phyloP scores from a whole-genome alignment of 2,888 invertebrate genomes.

The Eupeodes latifasciatus region DNA sequence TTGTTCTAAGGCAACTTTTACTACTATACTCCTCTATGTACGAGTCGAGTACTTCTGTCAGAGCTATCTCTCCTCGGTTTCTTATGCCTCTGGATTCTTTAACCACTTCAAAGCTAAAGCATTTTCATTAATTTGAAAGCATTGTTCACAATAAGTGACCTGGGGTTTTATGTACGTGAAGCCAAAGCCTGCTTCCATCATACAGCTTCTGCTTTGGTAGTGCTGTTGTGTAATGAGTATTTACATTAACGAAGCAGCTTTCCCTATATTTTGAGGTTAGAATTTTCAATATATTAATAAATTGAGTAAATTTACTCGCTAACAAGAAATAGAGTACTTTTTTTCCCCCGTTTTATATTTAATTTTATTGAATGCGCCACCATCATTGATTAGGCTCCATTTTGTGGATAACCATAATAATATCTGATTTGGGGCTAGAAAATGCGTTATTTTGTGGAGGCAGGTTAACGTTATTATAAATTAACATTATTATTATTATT shows the following conservation, averaged over 20 bases:
- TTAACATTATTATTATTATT: background rate
- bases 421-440: conserved; percentile 34
- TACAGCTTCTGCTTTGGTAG: background rate
- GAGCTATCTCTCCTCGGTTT: background rate
- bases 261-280: background rate
- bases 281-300: conserved; percentile 2
- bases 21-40: background rate
- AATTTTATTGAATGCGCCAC: conserved; percentile 34
- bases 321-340: background rate
- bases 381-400: conserved; percentile 41
- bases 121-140: conserved; percentile 69
- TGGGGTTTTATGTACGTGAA: background rate
- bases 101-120: conserved; percentile 36
- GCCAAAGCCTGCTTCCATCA: no score
- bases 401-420: conserved; percentile 33
- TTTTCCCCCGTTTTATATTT: background rate
- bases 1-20: conserved; percentile 27
- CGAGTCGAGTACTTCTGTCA: no score
- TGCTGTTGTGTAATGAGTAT: background rate
- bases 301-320: conserved; percentile 12
- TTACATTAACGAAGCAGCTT: background rate
- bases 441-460: background rate
- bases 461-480: no score
- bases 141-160: conserved; percentile 50
- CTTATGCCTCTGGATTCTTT: background rate